Percentiles rank a stretch among this genome's conserved stretches.
Evolutionary conservation across 2,797 vertebrate species (phyloP).

Genomic region (Clarias fuscus): DNA sequence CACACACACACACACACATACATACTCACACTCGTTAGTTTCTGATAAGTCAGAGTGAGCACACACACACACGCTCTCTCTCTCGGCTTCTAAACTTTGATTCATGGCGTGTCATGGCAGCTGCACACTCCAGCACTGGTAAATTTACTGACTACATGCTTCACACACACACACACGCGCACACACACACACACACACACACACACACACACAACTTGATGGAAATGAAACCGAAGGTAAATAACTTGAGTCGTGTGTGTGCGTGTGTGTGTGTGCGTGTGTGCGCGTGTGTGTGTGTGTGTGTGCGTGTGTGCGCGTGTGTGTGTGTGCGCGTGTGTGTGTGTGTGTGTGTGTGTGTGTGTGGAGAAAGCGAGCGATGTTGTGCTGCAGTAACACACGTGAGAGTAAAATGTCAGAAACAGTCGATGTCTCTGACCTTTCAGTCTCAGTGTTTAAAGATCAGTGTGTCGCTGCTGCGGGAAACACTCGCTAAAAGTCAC

Average conservation of each 20-base stretch:
- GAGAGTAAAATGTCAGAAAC: neutral
- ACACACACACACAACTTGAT: constrained; percentile 4
- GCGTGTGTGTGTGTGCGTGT: too few species aligned
- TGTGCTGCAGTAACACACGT: neutral
- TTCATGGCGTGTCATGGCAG: constrained; percentile 54
- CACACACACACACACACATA: constrained; percentile 33
- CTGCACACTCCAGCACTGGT: constrained; percentile 54
- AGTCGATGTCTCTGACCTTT: neutral
- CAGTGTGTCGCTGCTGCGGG: neutral
- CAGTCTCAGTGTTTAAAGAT: neutral
- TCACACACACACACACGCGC: constrained; percentile 31
- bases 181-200: neutral
- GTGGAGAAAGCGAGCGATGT: neutral
- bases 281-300: neutral
- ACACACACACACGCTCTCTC: neutral
- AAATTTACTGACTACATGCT: constrained; percentile 55
- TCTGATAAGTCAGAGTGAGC: too few species aligned
- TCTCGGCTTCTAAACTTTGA: constrained; percentile 47
- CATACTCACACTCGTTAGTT: neutral
- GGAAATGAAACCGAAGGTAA: neutral
- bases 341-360: neutral
- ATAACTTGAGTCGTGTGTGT: neutral
- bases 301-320: too few species aligned
- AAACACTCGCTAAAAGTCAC: neutral
- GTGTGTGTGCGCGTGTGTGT: neutral